phyloP scores from a whole-genome alignment of 2,888 invertebrate species.

The Aspidiotus destructor region DNA sequence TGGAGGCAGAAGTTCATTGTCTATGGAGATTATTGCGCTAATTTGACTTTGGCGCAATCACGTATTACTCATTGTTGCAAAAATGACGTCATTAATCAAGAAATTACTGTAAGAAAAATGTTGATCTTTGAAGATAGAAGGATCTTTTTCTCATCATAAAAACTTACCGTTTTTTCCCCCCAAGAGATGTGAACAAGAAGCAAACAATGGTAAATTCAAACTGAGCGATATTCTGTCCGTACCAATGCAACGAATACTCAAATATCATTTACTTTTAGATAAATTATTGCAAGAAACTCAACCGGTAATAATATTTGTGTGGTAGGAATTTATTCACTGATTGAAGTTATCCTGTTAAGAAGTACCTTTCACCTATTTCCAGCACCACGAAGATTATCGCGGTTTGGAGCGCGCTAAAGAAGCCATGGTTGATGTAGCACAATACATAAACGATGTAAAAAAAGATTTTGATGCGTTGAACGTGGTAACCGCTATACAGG shows the following conservation, averaged over 20 bases:
- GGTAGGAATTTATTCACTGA: neutral
- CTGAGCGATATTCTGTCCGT: slow-evolving; percentile 90
- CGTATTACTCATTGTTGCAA: slow-evolving; percentile 66
- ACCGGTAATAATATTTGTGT: slow-evolving; percentile 47
- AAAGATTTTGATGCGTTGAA: slow-evolving; percentile 88
- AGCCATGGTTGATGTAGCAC: slow-evolving; percentile 92
- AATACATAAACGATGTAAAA: slow-evolving; percentile 96
- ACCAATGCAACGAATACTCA: slow-evolving; percentile 96
- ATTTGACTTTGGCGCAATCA: slow-evolving; percentile 79
- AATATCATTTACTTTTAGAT: slow-evolving; percentile 88
- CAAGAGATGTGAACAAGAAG: slow-evolving; percentile 84
- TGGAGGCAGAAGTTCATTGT: slow-evolving; percentile 84
- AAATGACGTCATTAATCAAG: slow-evolving; percentile 55
- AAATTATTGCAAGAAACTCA: slow-evolving; percentile 80
- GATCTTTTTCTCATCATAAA: neutral
- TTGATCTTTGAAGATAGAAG: neutral
- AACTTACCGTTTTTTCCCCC: slow-evolving; percentile 38
- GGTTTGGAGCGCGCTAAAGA: slow-evolving; percentile 79
- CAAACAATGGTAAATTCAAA: slow-evolving; percentile 90
- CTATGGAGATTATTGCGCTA: slow-evolving; percentile 94
- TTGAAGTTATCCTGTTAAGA: neutral
- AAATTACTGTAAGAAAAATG: slow-evolving; percentile 52
- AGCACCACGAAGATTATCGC: slow-evolving; percentile 74
- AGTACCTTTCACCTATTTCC: slow-evolving; percentile 14
- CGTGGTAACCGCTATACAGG: slow-evolving; percentile 81